Evolutionary conservation across 2,113 vertebrate species (phyloP), one percentile per base, ranked within the genome.

Genomic region (Anhinga rufa): DNA sequence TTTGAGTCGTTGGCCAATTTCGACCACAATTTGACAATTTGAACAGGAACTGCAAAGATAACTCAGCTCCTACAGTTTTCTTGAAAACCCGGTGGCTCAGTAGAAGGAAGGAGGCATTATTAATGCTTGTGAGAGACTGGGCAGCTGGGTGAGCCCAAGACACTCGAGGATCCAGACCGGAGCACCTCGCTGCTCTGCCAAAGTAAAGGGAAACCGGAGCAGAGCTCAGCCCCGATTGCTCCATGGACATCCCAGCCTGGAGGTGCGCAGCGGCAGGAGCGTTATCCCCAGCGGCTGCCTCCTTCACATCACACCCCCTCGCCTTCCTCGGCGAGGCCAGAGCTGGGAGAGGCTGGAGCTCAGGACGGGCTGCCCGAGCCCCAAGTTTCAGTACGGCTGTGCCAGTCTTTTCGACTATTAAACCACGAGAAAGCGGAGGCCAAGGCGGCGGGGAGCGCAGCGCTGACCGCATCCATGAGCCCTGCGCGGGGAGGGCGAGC

Each of bases 371-470:
- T 51, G 38, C 18, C 44, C 2, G 4, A 81, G 44, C 4, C 55
- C 22, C 42, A 38, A 3, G 26, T 86, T 83, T 74, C 2, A 1
- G 31, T 62, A 68, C 0, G 0, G 19, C 42, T 46, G 28, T 5
- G 2, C 12, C 26, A 25, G 12, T 4, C 19, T 17, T 87, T 84
- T 46, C 14, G 42, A 22, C 20, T 42, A 11, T 71, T 16, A 75
- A 77, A 38, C 5, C 20, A 18, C 17, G 26, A 48, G 24, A 65
- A 64, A 80, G 71, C 5, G 3, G 75, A n/a, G 60, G 13, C 4
- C 3, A 10, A 66, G 65, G 22, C 0, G 4, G 12, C 2, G 44
- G n/a, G 15, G n/a, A 64, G 25, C 0, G 3, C 48, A 36, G 75
- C 19, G 28, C 11, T 13, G 7, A 4, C 14, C 1, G 5, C 25